Evolutionary conservation across 2,888 invertebrate species (phyloP), one percentile per base, ranked within the genome.

Genomic region (Pristionchus mayeri): DNA sequence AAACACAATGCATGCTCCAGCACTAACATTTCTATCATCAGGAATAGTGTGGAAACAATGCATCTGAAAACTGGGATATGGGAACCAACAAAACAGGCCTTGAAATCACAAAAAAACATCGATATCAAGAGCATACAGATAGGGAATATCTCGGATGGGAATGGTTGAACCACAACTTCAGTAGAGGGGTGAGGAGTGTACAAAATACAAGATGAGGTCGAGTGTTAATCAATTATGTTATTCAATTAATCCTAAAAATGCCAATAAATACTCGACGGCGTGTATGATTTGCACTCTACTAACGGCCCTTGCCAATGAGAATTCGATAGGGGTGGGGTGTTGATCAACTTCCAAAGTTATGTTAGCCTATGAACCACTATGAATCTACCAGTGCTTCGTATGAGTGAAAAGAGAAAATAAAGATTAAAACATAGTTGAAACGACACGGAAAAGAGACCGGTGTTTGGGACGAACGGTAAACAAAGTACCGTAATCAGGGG

Each of bases 121-220:
- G 60, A 63, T 63, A 40, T 71, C 67, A n/a, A 6, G n/a, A 71
- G 67, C 37, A 71, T 71, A 71, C 67, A 71, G 67, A 71, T 71
- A 71, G 40, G 67, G 40, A 71, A 71, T 71, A 37, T 71, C n/a
- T 71, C 27, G 44, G 76, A 27, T 37, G 24, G 76, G 76, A 76
- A 76, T 76, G 76, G 76, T 76, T 75, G 37, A 76, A 76, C 76
- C 76, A 76, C 76, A 48, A 48, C 18, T 76, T 18, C 27, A 27
- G 50, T 4, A 50, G n/a, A 48, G 48, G 27, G 48, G 50, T n/a
- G 75, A 75, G 44, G 30, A 76, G 50, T 50, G 44, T 76, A 30
- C 48, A 76, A 76, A 76, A 24, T 76, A 40, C 30, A 50, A 76
- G 30, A 24, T 27, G 50, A 50, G 27, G 21, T 7, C 48, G 76